phyloP scores from a whole-genome alignment of 1,140 invertebrate genomes.

The Cepaea nemoralis region DNA sequence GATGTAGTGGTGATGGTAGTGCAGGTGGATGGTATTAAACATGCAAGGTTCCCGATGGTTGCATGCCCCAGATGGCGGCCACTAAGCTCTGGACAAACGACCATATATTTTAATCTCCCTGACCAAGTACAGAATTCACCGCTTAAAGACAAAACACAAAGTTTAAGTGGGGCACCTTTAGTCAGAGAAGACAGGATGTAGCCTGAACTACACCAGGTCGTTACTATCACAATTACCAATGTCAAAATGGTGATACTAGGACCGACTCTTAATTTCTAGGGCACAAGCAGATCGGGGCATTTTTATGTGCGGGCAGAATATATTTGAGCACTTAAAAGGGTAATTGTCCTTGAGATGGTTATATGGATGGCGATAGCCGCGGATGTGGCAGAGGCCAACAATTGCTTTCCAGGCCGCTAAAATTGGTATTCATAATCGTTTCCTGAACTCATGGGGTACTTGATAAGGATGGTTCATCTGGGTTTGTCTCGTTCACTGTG shows the following conservation, averaged over 20 bases:
- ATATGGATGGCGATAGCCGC: neutral
- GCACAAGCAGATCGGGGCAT: neutral
- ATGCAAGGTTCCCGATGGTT: no score
- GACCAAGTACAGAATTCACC: no score
- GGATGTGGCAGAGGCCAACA: neutral
- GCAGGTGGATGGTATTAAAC: no score
- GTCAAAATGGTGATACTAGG: neutral
- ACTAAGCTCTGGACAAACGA: no score
- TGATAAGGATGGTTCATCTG: neutral
- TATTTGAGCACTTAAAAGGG: neutral
- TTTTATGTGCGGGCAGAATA: slow-evolving; percentile 1
- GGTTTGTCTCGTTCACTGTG: neutral
- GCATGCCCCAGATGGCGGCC: no score
- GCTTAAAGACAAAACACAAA: no score
- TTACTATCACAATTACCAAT: neutral
- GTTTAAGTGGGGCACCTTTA: no score
- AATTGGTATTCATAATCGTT: neutral
- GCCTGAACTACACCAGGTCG: neutral
- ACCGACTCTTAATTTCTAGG: neutral
- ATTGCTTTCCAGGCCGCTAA: neutral
- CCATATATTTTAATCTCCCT: no score
- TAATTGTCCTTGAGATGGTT: neutral
- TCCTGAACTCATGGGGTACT: neutral
- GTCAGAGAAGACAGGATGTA: neutral
- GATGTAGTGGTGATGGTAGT: no score